phyloP scores from a whole-genome alignment of 2,113 vertebrate species.

The Gnathonemus longibarbis region DNA sequence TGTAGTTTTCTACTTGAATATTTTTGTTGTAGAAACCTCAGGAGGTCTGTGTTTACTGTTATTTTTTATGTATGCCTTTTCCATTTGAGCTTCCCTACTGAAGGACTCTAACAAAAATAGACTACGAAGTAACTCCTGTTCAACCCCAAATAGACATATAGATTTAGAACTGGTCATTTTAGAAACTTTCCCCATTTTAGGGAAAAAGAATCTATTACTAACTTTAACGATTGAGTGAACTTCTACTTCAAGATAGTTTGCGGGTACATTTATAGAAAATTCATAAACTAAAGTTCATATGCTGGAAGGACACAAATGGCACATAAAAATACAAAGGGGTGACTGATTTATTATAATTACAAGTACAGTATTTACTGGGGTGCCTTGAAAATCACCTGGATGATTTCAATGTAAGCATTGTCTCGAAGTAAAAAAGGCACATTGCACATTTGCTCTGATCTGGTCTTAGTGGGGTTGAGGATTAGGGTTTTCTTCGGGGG shows the following conservation, averaged over 20 bases:
- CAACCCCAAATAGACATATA: slow-evolving; percentile 48
- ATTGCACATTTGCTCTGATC: slow-evolving; percentile 38
- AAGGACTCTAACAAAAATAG: slow-evolving; percentile 67
- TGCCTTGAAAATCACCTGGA: slow-evolving; percentile 49
- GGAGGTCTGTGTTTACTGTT: slow-evolving; percentile 89
- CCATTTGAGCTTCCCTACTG: slow-evolving; percentile 70
- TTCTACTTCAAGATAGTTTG: slow-evolving; percentile 12
- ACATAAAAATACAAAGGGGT: slow-evolving; percentile 33
- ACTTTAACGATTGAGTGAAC: background rate
- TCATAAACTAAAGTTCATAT: slow-evolving; percentile 5
- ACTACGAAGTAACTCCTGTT: slow-evolving; percentile 63
- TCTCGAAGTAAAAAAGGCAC: slow-evolving; percentile 29
- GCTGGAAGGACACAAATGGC: slow-evolving; percentile 38
- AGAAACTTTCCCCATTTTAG: background rate
- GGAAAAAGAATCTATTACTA: background rate
- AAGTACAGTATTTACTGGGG: slow-evolving; percentile 43
- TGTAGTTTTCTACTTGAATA: slow-evolving; percentile 96
- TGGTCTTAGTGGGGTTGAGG: slow-evolving; percentile 75
- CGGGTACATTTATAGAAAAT: slow-evolving; percentile 8
- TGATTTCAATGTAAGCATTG: slow-evolving; percentile 37
- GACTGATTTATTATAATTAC: slow-evolving; percentile 23
- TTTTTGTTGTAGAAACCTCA: slow-evolving; percentile 92
- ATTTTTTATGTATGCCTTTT: slow-evolving; percentile 72
- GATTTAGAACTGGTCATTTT: slow-evolving; percentile 11
- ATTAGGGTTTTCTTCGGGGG: slow-evolving; percentile 53